Evolutionary conservation across 64 coral and sea anemone species (phyloP).

Genomic region (Stichodactyla helianthus): DNA sequence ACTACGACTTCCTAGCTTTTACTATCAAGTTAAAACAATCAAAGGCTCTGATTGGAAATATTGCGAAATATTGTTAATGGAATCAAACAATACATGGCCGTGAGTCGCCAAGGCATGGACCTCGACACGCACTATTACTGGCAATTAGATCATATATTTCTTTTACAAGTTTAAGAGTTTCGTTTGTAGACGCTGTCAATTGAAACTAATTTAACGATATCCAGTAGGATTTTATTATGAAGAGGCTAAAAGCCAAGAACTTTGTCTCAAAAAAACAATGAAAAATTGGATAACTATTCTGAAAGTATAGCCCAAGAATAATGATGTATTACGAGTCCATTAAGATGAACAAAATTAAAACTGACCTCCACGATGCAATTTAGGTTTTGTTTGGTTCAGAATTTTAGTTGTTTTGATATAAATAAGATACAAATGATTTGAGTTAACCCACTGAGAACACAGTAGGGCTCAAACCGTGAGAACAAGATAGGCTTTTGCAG

Average conservation of each 20-base stretch:
- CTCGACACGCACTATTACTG: no score
- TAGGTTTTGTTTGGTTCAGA: background rate
- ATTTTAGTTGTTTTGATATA: background rate
- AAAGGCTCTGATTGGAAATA: background rate
- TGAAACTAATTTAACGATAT: background rate
- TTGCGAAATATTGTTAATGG: background rate
- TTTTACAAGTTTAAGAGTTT: background rate
- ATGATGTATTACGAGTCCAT: conserved; percentile 4
- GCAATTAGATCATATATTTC: background rate
- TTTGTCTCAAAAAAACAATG: background rate
- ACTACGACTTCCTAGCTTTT: background rate
- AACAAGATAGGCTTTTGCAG: background rate
- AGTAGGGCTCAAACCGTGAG: background rate
- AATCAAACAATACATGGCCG: background rate
- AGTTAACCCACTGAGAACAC: background rate
- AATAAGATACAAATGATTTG: conserved; percentile 7
- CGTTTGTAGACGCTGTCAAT: background rate
- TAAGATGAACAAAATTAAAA: background rate
- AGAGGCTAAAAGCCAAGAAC: background rate
- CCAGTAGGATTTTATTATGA: background rate
- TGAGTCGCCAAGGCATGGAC: background rate
- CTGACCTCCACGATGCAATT: conserved; percentile 11
- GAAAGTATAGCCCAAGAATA: background rate
- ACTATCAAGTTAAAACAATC: background rate
- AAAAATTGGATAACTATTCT: background rate